These are phyloP conservation scores for Lissocephala sabroskyi DNA, from an alignment of 2,888 invertebrate species.

Conservation along the genomic window DNA sequence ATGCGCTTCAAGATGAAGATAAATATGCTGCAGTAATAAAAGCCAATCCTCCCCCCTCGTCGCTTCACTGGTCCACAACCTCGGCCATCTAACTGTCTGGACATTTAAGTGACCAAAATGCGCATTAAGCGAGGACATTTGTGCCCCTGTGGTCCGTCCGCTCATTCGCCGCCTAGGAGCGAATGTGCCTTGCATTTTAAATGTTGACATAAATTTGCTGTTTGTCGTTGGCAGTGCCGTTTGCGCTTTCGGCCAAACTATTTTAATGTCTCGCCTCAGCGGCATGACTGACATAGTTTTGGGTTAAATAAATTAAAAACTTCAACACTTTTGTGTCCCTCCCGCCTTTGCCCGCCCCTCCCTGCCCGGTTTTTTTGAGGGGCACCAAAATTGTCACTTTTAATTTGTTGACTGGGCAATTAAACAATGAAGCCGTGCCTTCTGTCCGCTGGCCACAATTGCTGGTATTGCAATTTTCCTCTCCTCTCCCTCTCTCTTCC, in stretches of 20 bases:
- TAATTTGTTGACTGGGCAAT: slow-evolving; percentile 44
- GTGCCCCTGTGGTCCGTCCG: slow-evolving; percentile 3
- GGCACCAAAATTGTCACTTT: too few relatives aligned
- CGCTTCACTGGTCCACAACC: too few relatives aligned
- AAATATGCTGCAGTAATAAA: slow-evolving; percentile 57
- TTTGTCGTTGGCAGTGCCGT: slow-evolving; percentile 32
- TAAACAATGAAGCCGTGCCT: too few relatives aligned
- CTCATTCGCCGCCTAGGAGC: slow-evolving; percentile 9
- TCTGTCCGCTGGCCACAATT: too few relatives aligned
- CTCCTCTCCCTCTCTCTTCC: too few relatives aligned
- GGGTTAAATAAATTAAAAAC: slow-evolving; percentile 49
- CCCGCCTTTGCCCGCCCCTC: slow-evolving; percentile 12
- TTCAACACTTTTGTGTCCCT: slow-evolving; percentile 30
- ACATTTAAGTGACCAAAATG: slow-evolving; percentile 54
- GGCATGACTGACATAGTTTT: slow-evolving; percentile 31
- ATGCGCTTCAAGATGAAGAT: slow-evolving; percentile 44
- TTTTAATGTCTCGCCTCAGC: slow-evolving; percentile 30
- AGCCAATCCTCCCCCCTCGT: slow-evolving; percentile 17
- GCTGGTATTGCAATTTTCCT: too few relatives aligned
- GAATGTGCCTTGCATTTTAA: slow-evolving; percentile 44
- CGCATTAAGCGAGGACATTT: slow-evolving; percentile 41
- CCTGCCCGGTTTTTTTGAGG: background rate
- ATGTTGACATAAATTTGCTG: slow-evolving; percentile 50
- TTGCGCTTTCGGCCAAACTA: slow-evolving; percentile 41
- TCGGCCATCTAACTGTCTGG: slow-evolving; percentile 9